Evolutionary conservation across 1,140 invertebrate genomes (phyloP).

Genomic region (Metopolophium dirhodum): DNA sequence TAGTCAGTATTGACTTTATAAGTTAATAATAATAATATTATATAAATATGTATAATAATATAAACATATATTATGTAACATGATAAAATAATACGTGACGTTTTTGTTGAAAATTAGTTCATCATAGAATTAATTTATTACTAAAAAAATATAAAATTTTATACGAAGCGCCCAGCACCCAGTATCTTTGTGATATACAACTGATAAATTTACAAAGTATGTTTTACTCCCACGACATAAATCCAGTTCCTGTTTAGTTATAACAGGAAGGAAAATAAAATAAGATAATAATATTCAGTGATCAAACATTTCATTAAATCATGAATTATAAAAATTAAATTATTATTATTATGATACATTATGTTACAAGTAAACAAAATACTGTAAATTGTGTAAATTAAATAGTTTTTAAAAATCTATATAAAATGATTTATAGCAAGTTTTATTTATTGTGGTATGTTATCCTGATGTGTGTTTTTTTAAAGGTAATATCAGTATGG

Average conservation of each 20-base stretch:
- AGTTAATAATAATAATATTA: not conserved
- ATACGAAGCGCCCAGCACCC: not conserved
- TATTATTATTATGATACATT: not conserved
- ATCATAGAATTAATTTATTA: not conserved
- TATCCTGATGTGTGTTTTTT: not conserved
- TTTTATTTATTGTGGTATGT: slow-evolving; percentile 21
- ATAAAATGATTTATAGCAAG: slow-evolving; percentile 26
- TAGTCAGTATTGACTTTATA: not conserved
- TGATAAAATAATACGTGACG: not conserved
- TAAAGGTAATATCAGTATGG: not conserved
- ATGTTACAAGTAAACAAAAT: not conserved
- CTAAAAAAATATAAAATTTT: not conserved
- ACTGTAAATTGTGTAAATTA: not conserved
- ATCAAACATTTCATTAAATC: not conserved
- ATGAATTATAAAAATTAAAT: not conserved
- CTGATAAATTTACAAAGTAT: slow-evolving; percentile 20
- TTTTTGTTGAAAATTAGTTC: not conserved
- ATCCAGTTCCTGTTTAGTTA: slow-evolving; percentile 48
- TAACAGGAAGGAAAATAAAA: slow-evolving; percentile 47
- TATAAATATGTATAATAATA: not conserved
- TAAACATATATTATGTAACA: not conserved
- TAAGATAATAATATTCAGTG: slow-evolving; percentile 36
- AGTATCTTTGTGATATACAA: not conserved
- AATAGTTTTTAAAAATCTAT: not conserved
- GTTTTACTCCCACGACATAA: slow-evolving; percentile 39